Evolutionary conservation across 2,888 invertebrate species (phyloP), one percentile per base, ranked within the genome.

Genomic region (Acleris emargana): DNA sequence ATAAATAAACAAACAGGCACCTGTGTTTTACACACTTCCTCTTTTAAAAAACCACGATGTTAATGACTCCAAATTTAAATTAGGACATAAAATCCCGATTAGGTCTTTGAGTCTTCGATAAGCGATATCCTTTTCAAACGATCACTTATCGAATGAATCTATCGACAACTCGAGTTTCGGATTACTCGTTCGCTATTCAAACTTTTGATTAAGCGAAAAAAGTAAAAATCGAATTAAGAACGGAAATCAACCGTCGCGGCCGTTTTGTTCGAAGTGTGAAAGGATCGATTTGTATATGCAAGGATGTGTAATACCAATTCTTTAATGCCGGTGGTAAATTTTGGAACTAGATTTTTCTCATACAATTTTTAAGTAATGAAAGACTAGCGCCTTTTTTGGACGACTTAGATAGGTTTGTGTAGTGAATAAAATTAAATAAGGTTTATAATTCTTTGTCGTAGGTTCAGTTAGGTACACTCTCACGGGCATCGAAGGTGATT

Each of bases 131-230:
- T 85, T 87, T 83, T 74, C 78, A 77, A 84, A 90, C 89, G 89
- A 91, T 91, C 89, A 91, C 90, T 91, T 91, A 91, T 86, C 88
- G 85, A 91, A 89, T 91, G 81, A 91, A 88, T 88, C 89, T 88
- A 89, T 91, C 88, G 89, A 90, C 89, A 85, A 87, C 83, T 87
- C 86, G 78, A 16, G 81, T 84, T 85, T 87, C 83, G 85, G 86
- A 87, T 88, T 85, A 86, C 87, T 62, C 75, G 72, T 62, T 67
- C 60, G 73, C 76, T 77, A 86, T 86, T 87, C 84, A 86, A 78
- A 78, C 72, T 76, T 77, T 74, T 28, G 22, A 80, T 45, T 38
- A 13, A 38, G 38, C 38, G 11, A 38, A 38, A 87, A 85, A 84
- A 81, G 84, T 84, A 86, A 83, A 83, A 84, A 90, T 88, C 87